Conservation (phyloP, 2,888 invertebrate genomes). For the Dinocampus coccinellae region DNA sequence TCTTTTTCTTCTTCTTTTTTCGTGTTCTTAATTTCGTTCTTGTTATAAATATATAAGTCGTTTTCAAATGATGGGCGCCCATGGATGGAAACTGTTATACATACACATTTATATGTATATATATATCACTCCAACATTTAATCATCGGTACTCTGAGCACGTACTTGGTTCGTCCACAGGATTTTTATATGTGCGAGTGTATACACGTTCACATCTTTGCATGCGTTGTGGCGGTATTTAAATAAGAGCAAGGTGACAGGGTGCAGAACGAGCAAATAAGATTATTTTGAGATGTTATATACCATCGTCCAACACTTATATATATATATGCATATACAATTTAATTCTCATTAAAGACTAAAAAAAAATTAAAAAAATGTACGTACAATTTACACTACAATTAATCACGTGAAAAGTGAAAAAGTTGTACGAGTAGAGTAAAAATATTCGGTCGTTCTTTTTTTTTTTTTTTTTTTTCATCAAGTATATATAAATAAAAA, state of each 20-base stretch:
- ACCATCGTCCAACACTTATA: too few relatives aligned
- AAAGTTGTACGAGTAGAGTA: neutral
- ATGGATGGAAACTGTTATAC: too few relatives aligned
- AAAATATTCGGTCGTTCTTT: neutral
- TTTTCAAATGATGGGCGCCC: neutral
- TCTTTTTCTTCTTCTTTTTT: too few relatives aligned
- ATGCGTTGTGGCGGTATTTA: constrained; percentile 44
- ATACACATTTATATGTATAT: too few relatives aligned
- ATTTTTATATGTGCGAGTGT: neutral
- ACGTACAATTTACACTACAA: neutral
- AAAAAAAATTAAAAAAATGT: neutral
- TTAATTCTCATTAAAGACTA: neutral
- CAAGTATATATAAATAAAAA: too few relatives aligned
- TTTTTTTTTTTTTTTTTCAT: too few relatives aligned
- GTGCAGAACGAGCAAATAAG: constrained; percentile 46
- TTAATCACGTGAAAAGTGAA: neutral
- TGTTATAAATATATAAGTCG: neutral
- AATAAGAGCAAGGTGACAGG: constrained; percentile 49
- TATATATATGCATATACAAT: neutral
- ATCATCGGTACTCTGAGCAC: constrained; percentile 19
- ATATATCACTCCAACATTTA: neutral
- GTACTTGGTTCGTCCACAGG: constrained; percentile 3
- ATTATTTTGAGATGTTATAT: constrained; percentile 50
- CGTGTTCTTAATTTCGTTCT: neutral
- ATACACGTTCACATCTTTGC: constrained; percentile 11